A percentile compares a stretch with the other conserved stretches of the same genome.
These are phyloP conservation scores for Petromus typicus DNA, from an alignment of 2,113 vertebrate genomes.

Conservation along the genomic window DNA sequence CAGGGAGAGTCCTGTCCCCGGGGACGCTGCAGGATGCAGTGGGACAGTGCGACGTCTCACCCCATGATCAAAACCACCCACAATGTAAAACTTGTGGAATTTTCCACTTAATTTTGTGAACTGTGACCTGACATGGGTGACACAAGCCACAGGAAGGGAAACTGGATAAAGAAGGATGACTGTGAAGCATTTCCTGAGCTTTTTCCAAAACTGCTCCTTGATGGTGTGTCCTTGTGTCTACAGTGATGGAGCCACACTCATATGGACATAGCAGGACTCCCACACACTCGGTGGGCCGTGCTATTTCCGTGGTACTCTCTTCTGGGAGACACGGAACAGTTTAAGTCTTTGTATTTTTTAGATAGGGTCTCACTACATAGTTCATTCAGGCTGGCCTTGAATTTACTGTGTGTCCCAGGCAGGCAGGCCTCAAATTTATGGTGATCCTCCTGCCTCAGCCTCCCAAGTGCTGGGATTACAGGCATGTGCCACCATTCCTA, in stretches of 20 bases:
- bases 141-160: neutral
- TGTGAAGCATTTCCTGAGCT: neutral
- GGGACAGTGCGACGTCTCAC: neutral
- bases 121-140: neutral
- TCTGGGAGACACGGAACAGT: neutral
- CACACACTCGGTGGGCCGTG: neutral
- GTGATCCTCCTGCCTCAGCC: too few relatives aligned
- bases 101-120: neutral
- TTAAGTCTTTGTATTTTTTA: too few relatives aligned
- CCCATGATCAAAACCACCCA: neutral
- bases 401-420: too few relatives aligned
- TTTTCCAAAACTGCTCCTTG: neutral
- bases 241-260: neutral
- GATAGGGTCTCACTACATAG: too few relatives aligned
- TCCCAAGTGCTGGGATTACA: too few relatives aligned
- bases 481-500: too few relatives aligned
- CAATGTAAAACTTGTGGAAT: neutral
- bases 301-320: neutral
- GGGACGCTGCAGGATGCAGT: neutral
- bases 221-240: neutral
- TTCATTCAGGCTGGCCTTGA: too few relatives aligned
- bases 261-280: neutral
- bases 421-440: too few relatives aligned
- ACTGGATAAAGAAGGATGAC: neutral
- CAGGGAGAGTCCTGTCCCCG: neutral